Percentiles rank a stretch among this genome's conserved stretches.
phyloP scores from a whole-genome alignment of 2,888 invertebrate genomes.

The Iselma pallidipennis region DNA sequence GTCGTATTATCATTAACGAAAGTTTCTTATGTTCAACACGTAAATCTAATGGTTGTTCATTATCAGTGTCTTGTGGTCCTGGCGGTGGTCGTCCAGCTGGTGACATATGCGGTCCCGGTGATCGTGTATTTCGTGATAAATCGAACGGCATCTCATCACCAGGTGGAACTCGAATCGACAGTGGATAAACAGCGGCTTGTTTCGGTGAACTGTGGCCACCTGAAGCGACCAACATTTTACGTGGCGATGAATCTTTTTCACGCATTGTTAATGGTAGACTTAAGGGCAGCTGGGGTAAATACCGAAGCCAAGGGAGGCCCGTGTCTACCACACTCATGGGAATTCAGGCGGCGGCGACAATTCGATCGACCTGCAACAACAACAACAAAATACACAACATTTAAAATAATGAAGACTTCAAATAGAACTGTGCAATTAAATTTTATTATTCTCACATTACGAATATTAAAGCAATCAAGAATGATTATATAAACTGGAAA shows the following conservation, averaged over 20 bases:
- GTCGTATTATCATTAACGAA: constrained; percentile 54
- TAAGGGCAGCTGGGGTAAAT: constrained; percentile 58
- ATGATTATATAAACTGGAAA: too few relatives aligned
- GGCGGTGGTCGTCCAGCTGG: constrained; percentile 63
- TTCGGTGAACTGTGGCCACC: constrained; percentile 70
- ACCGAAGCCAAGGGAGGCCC: constrained; percentile 61
- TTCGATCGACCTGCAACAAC: neutral
- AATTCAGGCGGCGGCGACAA: constrained; percentile 35
- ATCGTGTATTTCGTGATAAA: constrained; percentile 60
- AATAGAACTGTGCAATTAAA: too few relatives aligned
- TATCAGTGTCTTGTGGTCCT: constrained; percentile 57
- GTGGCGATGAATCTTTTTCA: constrained; percentile 90
- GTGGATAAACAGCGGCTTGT: constrained; percentile 74
- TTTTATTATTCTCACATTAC: too few relatives aligned
- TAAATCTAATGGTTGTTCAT: constrained; percentile 85
- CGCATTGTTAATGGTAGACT: constrained; percentile 70
- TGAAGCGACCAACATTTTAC: constrained; percentile 74
- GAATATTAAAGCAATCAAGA: too few relatives aligned
- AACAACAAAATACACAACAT: neutral
- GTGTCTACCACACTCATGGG: constrained; percentile 77
- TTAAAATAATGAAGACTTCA: too few relatives aligned
- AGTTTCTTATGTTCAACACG: constrained; percentile 82
- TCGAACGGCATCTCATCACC: constrained; percentile 67
- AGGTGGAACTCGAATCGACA: constrained; percentile 64
- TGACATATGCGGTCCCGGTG: constrained; percentile 61